Evolutionary conservation across 2,113 vertebrate species (phyloP), one percentile per base, ranked within the genome.

Genomic region (Tinamus guttatus): DNA sequence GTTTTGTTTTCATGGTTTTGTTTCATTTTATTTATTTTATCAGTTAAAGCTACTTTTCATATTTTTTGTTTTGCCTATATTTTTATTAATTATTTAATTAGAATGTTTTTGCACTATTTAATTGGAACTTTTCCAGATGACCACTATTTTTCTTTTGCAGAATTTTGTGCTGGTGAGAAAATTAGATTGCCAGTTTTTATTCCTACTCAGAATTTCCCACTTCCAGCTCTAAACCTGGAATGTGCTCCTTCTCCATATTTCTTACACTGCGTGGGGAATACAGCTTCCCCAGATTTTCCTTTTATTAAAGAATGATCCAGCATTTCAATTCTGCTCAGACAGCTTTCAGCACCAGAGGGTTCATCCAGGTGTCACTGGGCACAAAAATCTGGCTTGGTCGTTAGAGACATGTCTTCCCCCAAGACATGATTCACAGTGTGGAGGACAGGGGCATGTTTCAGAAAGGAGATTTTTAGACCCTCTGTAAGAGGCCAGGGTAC

Each of bases 41-140:
- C 71, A 86, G 21, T 90, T 63, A 96, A 94, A 83, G 65, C 5
- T 43, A 64, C 15, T 63, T 5, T 32, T 90, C 30, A 36, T 65
- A 69, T 73, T 89, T 36, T 45, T 85, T 18, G 56, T 87, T 34
- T n/a, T 49, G 9, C 71, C 13, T 65, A 7, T 81, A 11, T 90
- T 79, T 76, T 28, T 89, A 45, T 71, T 68, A 75, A 34, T 11
- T 45, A 45, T 32, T 69, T 85, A 82, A 80, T 87, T 75, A 47
- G 80, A 94, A 83, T 71, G 3, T n/a, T 86, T 88, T 88, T 20
- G 47, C 14, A 27, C 38, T 75, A 67, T 65, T 58, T 30, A 73
- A 36, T 36, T 59, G 11, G 47, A 88, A 71, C 8, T 78, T 83
- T 41, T 14, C 13, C 80, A 16, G 52, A 34, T 19, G 15, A 8